Conservation (phyloP, 2,888 invertebrate genomes). For the Cetonia aurata region DNA sequence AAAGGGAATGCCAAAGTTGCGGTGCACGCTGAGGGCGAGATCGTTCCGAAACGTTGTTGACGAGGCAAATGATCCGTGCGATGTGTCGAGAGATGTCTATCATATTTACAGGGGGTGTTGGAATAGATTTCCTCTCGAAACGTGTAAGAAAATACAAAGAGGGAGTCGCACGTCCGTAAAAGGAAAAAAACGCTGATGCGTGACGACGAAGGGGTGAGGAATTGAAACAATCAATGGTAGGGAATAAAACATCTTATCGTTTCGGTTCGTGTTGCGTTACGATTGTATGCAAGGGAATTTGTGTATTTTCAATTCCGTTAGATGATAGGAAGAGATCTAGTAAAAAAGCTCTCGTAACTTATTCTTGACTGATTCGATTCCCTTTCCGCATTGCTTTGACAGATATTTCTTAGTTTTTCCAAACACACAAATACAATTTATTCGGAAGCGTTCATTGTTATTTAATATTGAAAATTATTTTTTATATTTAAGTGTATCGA, state of each 20-base stretch:
- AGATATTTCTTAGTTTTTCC: slow-evolving; percentile 2
- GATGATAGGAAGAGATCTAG: background rate
- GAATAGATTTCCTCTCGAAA: slow-evolving; percentile 23
- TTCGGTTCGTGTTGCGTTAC: slow-evolving; percentile 22
- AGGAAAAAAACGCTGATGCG: slow-evolving; percentile 36
- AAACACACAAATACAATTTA: too few relatives aligned
- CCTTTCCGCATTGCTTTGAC: background rate
- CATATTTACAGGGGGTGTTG: slow-evolving; percentile 25
- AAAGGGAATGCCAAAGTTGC: slow-evolving; percentile 24
- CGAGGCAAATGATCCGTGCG: slow-evolving; percentile 34
- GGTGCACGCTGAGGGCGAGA: slow-evolving; percentile 8
- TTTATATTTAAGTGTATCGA: too few relatives aligned
- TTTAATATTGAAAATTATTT: too few relatives aligned
- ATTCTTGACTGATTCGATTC: slow-evolving; percentile 6
- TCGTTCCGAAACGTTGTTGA: slow-evolving; percentile 24
- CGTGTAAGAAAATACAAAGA: slow-evolving; percentile 5
- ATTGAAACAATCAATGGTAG: slow-evolving; percentile 40
- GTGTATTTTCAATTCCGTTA: slow-evolving; percentile 16
- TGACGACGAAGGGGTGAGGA: slow-evolving; percentile 36
- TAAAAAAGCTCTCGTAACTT: slow-evolving; percentile 8
- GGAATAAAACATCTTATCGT: slow-evolving; percentile 37
- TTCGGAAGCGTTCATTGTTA: too few relatives aligned
- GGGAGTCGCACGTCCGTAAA: slow-evolving; percentile 35
- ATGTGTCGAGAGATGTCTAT: slow-evolving; percentile 38
- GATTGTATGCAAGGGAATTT: slow-evolving; percentile 23